Percentiles rank a stretch among this genome's conserved stretches.
These are phyloP conservation scores for Montipora capitata DNA, from an alignment of 92 coral and sea anemone species.

Conservation along the genomic window DNA sequence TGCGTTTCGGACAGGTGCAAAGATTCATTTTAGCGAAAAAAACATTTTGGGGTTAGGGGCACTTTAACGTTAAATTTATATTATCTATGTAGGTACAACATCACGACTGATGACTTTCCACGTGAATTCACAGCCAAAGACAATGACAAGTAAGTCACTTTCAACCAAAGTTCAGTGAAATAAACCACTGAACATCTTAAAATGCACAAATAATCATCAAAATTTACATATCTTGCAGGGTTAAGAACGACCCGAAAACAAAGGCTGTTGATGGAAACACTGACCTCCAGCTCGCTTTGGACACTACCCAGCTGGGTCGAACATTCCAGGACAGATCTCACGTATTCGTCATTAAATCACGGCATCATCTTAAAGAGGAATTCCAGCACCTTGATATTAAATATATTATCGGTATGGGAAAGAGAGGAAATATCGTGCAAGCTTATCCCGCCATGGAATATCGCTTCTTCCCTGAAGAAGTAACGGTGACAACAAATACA, in stretches of 20 bases:
- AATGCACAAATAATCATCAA: too few species aligned
- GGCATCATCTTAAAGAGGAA: constrained; percentile 1
- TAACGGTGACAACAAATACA: constrained; percentile 31
- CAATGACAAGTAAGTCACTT: constrained; percentile 12
- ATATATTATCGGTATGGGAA: constrained; percentile 54
- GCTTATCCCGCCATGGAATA: constrained; percentile 71
- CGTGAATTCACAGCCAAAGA: constrained; percentile 24
- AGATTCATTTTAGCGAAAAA: too few species aligned
- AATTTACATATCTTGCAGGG: background rate
- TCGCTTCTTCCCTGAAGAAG: constrained; percentile 52
- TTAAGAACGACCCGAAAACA: constrained; percentile 30
- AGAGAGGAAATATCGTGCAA: constrained; percentile 72
- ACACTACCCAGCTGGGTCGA: constrained; percentile 67
- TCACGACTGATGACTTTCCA: constrained; percentile 36
- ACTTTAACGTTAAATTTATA: too few species aligned
- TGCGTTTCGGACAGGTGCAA: too few species aligned
- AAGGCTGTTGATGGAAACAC: constrained; percentile 25
- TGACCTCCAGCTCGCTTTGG: constrained; percentile 53
- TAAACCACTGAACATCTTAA: too few species aligned
- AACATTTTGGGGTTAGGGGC: too few species aligned
- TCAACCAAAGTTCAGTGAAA: too few species aligned
- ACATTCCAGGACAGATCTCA: constrained; percentile 70
- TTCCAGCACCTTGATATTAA: constrained; percentile 33
- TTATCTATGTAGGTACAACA: constrained; percentile 33
- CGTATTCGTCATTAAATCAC: constrained; percentile 30